Conservation (phyloP, 2,888 invertebrate genomes). For the Parochlus steinenii region DNA sequence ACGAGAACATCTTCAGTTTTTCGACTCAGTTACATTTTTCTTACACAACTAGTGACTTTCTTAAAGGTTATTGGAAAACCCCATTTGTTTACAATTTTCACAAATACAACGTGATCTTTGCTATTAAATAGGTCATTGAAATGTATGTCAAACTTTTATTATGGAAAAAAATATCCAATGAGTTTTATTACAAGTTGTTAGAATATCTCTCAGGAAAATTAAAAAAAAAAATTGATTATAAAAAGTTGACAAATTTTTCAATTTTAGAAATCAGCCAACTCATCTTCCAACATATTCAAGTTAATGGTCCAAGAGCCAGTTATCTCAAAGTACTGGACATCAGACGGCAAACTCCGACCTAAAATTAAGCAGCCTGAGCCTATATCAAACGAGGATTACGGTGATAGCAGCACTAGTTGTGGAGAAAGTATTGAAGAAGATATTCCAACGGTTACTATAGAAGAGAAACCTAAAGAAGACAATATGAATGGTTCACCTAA, state of each 20-base stretch:
- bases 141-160: background rate
- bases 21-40: background rate
- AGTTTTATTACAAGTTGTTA: background rate
- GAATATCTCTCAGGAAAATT: background rate
- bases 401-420: conserved; percentile 2
- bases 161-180: background rate
- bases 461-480: conserved; percentile 5
- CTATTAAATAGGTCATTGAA: too few relatives aligned
- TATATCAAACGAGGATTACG: background rate
- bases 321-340: conserved; percentile 28
- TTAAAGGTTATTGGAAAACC: background rate
- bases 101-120: background rate
- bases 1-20: too few relatives aligned
- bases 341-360: conserved; percentile 17
- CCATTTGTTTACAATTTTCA: background rate
- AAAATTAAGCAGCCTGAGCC: background rate
- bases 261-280: conserved; percentile 12
- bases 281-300: conserved; percentile 28
- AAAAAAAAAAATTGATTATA: background rate
- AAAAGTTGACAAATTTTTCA: background rate
- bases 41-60: background rate
- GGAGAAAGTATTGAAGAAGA: conserved; percentile 11
- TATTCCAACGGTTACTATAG: conserved; percentile 6
- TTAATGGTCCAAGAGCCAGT: conserved; percentile 33
- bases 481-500: conserved; percentile 5